Evolutionary conservation across 2,888 invertebrate species (phyloP).

Genomic region (Branchellion lobata): DNA sequence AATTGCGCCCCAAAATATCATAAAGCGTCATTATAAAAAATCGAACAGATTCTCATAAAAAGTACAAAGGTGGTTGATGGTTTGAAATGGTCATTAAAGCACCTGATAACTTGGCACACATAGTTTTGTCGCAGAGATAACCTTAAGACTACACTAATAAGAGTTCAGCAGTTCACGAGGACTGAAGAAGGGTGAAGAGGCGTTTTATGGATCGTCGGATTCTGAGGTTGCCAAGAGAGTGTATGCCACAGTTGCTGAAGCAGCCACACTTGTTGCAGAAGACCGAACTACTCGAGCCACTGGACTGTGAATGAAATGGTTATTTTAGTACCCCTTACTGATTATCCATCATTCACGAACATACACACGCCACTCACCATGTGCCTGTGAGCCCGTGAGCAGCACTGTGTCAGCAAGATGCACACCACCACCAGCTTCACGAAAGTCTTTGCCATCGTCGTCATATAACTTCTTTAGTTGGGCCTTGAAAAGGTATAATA

Average conservation of each 20-base stretch:
- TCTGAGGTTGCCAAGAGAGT: background rate
- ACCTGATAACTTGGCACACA: too few relatives aligned
- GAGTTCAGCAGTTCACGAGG: background rate
- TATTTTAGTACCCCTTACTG: background rate
- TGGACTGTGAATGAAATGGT: background rate
- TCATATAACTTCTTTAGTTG: background rate
- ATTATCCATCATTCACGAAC: too few relatives aligned
- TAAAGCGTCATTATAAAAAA: too few relatives aligned
- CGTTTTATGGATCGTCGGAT: background rate
- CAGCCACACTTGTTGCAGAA: conserved; percentile 10
- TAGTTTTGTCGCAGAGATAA: too few relatives aligned
- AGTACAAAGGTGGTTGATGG: too few relatives aligned
- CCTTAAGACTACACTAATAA: too few relatives aligned
- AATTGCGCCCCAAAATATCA: too few relatives aligned
- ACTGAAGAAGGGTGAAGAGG: background rate
- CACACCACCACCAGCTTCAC: background rate
- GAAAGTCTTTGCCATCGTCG: background rate
- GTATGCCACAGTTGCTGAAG: background rate
- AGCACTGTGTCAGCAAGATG: background rate
- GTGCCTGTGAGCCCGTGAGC: background rate
- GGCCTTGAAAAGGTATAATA: conserved; percentile 54
- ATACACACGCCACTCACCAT: too few relatives aligned
- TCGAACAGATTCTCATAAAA: too few relatives aligned
- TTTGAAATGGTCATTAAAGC: too few relatives aligned
- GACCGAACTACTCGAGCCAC: background rate